phyloP scores from a whole-genome alignment of 1,140 invertebrate species.

The Vanessa tameamea region DNA sequence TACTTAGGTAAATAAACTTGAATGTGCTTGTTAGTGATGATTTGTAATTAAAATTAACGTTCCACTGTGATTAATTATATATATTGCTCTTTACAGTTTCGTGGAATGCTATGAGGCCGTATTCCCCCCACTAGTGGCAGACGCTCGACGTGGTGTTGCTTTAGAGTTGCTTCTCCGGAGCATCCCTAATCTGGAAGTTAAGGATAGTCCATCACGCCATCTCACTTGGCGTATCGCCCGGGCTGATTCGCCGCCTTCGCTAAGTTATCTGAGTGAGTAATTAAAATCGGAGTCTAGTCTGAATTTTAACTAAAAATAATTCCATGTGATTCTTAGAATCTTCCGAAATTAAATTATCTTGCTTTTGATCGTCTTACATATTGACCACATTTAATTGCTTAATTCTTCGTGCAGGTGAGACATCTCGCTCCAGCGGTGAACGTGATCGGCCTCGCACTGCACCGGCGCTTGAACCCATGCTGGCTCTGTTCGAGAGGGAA shows the following conservation, averaged over 20 bases:
- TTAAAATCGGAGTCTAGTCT: neutral
- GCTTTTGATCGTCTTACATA: too few relatives aligned
- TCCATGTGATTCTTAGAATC: neutral
- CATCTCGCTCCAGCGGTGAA: conserved; percentile 58
- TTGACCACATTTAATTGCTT: too few relatives aligned
- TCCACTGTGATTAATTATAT: neutral
- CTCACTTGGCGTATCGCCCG: conserved; percentile 49
- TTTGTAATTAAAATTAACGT: neutral
- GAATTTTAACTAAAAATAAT: neutral
- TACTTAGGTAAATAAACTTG: conserved; percentile 56
- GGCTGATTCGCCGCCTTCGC: conserved; percentile 40
- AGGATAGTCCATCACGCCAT: conserved; percentile 64
- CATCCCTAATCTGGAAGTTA: conserved; percentile 82
- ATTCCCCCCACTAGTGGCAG: conserved; percentile 82
- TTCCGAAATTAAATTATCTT: too few relatives aligned
- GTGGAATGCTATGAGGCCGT: conserved; percentile 89
- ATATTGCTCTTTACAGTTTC: conserved; percentile 81
- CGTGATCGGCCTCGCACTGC: conserved; percentile 64
- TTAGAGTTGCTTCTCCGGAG: conserved; percentile 90
- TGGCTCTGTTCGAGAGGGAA: conserved; percentile 88
- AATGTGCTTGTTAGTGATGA: neutral
- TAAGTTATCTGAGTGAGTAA: conserved; percentile 48
- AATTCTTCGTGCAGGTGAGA: conserved; percentile 49
- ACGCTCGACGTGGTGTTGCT: conserved; percentile 85
- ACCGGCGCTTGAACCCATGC: conserved; percentile 72